A percentile compares a stretch with the other conserved stretches of the same genome.
Conservation (phyloP, 2,113 vertebrate species). For the Lontra canadensis region DNA sequence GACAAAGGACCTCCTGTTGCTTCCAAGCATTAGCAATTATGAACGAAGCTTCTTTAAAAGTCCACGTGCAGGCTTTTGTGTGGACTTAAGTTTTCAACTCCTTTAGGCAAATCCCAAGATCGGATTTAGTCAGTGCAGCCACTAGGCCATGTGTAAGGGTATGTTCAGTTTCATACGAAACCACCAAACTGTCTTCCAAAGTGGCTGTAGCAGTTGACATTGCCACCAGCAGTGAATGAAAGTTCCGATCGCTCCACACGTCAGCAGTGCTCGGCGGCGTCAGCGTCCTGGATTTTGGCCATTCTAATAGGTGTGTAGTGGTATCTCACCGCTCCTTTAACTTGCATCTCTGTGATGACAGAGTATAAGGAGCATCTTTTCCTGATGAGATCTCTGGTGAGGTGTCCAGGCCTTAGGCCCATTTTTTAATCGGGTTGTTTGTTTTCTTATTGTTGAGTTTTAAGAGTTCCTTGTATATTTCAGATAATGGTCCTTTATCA, state of each 20-base stretch:
- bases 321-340: background rate
- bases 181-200: background rate
- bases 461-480: background rate
- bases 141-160: background rate
- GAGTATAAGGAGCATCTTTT: background rate
- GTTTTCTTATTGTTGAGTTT: slow-evolving; percentile 1
- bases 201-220: background rate
- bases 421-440: background rate
- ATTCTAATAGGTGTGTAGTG: background rate
- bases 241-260: background rate
- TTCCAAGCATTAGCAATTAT: background rate
- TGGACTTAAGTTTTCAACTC: background rate
- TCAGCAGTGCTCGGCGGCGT: background rate
- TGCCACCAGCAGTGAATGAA: background rate
- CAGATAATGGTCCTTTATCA: background rate
- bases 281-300: background rate
- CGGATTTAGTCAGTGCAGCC: background rate
- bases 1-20: background rate
- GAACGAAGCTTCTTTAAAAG: background rate
- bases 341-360: background rate
- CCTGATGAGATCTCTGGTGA: background rate
- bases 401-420: background rate
- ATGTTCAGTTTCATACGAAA: background rate
- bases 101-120: background rate
- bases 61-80: background rate